Conservation (phyloP, 2,113 vertebrate genomes). For the Periophthalmus modestus region DNA sequence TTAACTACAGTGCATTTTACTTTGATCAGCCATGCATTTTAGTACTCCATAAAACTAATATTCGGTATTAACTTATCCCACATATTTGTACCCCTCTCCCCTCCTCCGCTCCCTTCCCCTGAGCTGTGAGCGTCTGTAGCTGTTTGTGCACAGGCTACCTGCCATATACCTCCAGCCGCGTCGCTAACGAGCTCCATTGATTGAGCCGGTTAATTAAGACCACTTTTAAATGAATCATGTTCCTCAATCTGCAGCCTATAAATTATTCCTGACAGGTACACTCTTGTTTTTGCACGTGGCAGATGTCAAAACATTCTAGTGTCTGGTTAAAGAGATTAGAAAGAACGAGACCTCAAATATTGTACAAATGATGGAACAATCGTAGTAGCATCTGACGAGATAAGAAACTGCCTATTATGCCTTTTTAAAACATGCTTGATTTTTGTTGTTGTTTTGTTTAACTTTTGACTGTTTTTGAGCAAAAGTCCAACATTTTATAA, state of each 20-base stretch:
- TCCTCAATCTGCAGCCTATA: constrained; percentile 55
- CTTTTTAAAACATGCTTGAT: too few species aligned
- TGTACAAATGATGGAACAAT: too few species aligned
- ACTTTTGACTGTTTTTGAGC: too few species aligned
- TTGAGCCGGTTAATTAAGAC: constrained; percentile 68
- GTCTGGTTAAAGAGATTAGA: background rate
- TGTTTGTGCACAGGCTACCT: constrained; percentile 27
- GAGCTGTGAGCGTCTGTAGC: constrained; percentile 6
- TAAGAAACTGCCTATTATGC: too few species aligned
- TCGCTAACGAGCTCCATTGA: constrained; percentile 62
- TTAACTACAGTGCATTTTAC: too few species aligned
- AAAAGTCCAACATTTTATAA: too few species aligned
- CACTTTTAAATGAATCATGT: constrained; percentile 70
- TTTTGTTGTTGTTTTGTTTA: too few species aligned
- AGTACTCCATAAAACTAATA: too few species aligned
- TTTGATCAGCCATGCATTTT: too few species aligned
- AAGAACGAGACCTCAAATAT: background rate
- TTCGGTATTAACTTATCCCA: too few species aligned
- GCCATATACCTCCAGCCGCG: constrained; percentile 55
- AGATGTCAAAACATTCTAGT: constrained; percentile 35
- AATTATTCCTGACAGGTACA: constrained; percentile 64
- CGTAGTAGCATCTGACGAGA: too few species aligned
- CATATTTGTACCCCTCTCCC: background rate
- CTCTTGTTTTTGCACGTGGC: constrained; percentile 39
- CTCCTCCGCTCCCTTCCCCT: background rate